These are phyloP conservation scores for Caenorhabditis wallacei DNA, from an alignment of 2,888 invertebrate species.

Conservation along the genomic window DNA sequence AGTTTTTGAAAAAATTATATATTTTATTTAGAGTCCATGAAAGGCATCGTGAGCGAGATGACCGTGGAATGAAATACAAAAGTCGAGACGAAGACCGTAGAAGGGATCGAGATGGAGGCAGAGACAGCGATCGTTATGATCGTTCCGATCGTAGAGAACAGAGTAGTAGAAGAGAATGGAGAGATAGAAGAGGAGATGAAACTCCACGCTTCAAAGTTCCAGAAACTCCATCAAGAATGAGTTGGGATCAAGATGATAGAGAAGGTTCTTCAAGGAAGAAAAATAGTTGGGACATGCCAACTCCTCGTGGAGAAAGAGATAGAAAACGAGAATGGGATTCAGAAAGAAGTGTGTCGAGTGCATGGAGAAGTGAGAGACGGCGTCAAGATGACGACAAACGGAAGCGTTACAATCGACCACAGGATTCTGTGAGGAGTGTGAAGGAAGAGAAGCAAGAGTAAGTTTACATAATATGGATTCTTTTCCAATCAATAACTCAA, in stretches of 20 bases:
- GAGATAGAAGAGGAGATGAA: conserved; percentile 35
- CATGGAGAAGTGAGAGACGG: conserved; percentile 77
- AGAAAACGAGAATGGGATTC: conserved; percentile 58
- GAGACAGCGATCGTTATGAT: conserved; percentile 21
- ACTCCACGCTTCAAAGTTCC: conserved; percentile 78
- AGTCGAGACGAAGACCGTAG: conserved; percentile 55
- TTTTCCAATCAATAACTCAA: not conserved
- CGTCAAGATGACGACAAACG: conserved; percentile 64
- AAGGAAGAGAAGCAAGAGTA: conserved; percentile 65
- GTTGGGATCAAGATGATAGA: conserved; percentile 80
- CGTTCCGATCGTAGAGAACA: conserved; percentile 40
- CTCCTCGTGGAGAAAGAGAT: conserved; percentile 86
- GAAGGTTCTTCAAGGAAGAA: conserved; percentile 49
- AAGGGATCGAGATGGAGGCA: conserved; percentile 48
- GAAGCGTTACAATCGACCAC: conserved; percentile 50
- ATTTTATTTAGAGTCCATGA: conserved; percentile 57
- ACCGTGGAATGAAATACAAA: conserved; percentile 63
- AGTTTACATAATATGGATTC: conserved; percentile 5
- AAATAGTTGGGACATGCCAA: conserved; percentile 93
- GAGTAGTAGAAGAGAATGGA: conserved; percentile 43
- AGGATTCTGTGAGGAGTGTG: conserved; percentile 67
- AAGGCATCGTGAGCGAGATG: conserved; percentile 65
- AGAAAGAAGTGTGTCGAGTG: conserved; percentile 69
- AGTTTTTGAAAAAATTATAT: not conserved
- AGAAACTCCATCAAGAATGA: conserved; percentile 77